phyloP scores from a whole-genome alignment of 2,888 invertebrate species.

The Dysmachus trigonus region DNA sequence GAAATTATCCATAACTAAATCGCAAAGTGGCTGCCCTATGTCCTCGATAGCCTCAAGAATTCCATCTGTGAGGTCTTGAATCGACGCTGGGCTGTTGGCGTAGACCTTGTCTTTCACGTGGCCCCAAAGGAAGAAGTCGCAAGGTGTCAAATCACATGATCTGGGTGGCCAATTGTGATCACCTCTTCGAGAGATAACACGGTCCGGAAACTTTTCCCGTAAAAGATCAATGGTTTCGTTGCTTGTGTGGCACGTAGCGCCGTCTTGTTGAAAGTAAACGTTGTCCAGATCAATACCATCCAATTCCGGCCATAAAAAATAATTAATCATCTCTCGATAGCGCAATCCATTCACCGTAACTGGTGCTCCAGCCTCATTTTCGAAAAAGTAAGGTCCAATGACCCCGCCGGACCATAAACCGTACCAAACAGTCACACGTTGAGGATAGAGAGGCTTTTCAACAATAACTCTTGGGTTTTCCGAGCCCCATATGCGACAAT shows the following conservation, averaged over 20 bases:
- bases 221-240: not conserved
- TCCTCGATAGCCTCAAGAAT: not conserved
- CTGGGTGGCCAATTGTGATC: conserved; percentile 42
- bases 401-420: conserved; percentile 15
- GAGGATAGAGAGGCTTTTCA: not conserved
- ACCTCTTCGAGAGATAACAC: conserved; percentile 35
- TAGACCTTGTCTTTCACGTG: conserved; percentile 19
- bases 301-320: too few species aligned
- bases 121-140: conserved; percentile 34
- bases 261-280: not conserved
- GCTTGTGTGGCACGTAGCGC: conserved; percentile 5
- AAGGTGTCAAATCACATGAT: not conserved
- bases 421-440: conserved; percentile 4
- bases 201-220: conserved; percentile 17
- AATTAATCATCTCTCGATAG: too few species aligned
- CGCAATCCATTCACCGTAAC: conserved; percentile 29
- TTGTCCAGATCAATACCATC: not conserved
- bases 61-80: not conserved
- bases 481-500: not conserved
- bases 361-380: not conserved
- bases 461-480: not conserved
- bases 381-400: conserved; percentile 30
- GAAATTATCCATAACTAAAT: conserved; percentile 5
- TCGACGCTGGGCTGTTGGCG: conserved; percentile 21
- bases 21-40: not conserved